Base-by-base conservation (phyloP, 2,888 invertebrate species). In the Phanerotoma sp. region DNA sequence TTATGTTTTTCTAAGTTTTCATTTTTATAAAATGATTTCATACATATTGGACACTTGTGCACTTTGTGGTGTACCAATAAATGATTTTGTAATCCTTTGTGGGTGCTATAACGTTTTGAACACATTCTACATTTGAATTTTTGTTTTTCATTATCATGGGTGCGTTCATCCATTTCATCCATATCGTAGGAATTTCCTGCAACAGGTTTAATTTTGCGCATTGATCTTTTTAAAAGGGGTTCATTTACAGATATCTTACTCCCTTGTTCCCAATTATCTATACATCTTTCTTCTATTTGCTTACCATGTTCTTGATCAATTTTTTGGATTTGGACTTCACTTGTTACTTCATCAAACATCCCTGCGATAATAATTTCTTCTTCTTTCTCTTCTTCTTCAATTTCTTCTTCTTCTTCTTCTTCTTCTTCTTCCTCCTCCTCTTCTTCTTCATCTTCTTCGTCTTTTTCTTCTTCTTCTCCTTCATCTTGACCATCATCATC, bases 71-170 rank as follows among this genome's bases (percentile, higher is more conserved):
- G 77, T 4, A 70, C 68, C 25, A 69, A 60, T 9, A 69, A 65
- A 60, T 77, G 77, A 50, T 74, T 76, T 49, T 70, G 76, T 15
- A 76, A 54, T 7, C 73, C 73, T 42, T 76, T 74, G n/a, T 71
- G 67, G 0, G 75, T 73, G 4, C 63, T 65, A 28, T 72, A 77
- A 13, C 58, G 63, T 44, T 75, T 75, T 0, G 63, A 67, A 45
- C 76, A 77, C 4, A 69, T 44, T 38, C 72, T 68, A 33, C 77
- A 77, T 25, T 71, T 70, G 38, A 71, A 75, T 51, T 71, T 72
- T 9, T 58, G 65, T 10, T 66, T 65, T 11, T 66, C 63, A 25
- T 60, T 58, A 41, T 55, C 49, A 25, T 63, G 56, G 7, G 50
- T 56, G 7, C 69, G 67, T 15, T 69, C 66, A 15, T 66, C 67